Evolutionary conservation across 2,888 invertebrate genomes (phyloP).

Genomic region (Trissolcus brochymenae): DNA sequence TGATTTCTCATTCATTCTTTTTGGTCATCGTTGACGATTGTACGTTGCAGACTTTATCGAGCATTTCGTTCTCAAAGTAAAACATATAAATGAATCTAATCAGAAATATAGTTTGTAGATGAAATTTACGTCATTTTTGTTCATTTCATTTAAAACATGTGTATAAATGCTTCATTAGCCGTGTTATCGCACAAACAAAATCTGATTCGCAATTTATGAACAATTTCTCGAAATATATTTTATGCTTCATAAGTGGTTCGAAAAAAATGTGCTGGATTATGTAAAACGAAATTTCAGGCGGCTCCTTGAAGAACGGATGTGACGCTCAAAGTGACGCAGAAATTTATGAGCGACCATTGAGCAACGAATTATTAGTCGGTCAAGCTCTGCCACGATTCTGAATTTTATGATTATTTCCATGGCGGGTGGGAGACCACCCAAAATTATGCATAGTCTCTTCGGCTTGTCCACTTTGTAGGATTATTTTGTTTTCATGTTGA

Average conservation of each 20-base stretch:
- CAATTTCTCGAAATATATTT: slow-evolving; percentile 34
- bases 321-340: slow-evolving; percentile 28
- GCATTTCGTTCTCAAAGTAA: too few relatives aligned
- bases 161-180: slow-evolving; percentile 26
- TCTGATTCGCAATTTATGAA: slow-evolving; percentile 15
- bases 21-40: too few relatives aligned
- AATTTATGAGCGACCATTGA: slow-evolving; percentile 27
- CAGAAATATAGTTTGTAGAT: too few relatives aligned
- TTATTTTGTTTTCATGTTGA: not conserved
- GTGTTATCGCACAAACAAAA: slow-evolving; percentile 7
- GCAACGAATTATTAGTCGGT: slow-evolving; percentile 22
- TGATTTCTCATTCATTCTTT: too few relatives aligned
- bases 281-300: slow-evolving; percentile 39
- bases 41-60: too few relatives aligned
- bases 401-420: slow-evolving; percentile 15
- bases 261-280: slow-evolving; percentile 39
- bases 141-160: too few relatives aligned
- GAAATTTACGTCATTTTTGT: not conserved
- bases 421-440: slow-evolving; percentile 22
- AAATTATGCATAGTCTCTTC: not conserved
- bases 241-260: slow-evolving; percentile 6
- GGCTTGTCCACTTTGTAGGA: not conserved
- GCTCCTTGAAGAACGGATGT: slow-evolving; percentile 13
- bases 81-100: not conserved
- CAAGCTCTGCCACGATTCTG: slow-evolving; percentile 6